Conservation (phyloP, 2,113 vertebrate genomes). For the Nesogale talazaci region DNA sequence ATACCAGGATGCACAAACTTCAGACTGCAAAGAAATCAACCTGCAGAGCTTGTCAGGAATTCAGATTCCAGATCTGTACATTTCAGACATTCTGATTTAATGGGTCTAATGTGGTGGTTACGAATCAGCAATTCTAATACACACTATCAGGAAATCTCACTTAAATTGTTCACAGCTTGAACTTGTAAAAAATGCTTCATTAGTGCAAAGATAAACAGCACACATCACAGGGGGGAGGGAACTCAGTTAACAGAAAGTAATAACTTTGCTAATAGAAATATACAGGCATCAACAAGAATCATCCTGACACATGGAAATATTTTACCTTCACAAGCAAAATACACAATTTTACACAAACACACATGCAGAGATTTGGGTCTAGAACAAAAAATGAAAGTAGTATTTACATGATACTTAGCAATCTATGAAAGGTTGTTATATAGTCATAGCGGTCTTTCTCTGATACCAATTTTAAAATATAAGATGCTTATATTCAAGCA, state of each 20-base stretch:
- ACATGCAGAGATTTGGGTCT: not conserved
- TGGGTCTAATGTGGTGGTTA: not conserved
- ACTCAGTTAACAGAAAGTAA: slow-evolving; percentile 15
- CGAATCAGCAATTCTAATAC: not conserved
- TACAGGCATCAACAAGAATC: not conserved
- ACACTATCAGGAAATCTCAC: not conserved
- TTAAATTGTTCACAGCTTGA: not conserved
- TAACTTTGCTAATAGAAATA: slow-evolving; percentile 20
- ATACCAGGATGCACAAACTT: not conserved
- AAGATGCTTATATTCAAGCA: not conserved
- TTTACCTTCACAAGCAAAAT: not conserved
- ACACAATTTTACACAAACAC: not conserved
- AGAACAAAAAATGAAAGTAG: slow-evolving; percentile 11
- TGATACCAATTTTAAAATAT: not conserved
- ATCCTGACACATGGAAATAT: slow-evolving; percentile 10
- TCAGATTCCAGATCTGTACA: not conserved
- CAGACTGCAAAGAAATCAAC: not conserved
- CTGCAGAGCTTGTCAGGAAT: not conserved
- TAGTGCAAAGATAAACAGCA: not conserved
- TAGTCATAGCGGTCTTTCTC: not conserved
- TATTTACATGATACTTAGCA: not conserved
- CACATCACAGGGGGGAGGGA: not conserved
- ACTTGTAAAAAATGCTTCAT: not conserved
- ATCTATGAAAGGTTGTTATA: not conserved
- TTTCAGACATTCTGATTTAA: not conserved